Conservation (phyloP, 2,888 invertebrate species). For the Melieria omissa region DNA sequence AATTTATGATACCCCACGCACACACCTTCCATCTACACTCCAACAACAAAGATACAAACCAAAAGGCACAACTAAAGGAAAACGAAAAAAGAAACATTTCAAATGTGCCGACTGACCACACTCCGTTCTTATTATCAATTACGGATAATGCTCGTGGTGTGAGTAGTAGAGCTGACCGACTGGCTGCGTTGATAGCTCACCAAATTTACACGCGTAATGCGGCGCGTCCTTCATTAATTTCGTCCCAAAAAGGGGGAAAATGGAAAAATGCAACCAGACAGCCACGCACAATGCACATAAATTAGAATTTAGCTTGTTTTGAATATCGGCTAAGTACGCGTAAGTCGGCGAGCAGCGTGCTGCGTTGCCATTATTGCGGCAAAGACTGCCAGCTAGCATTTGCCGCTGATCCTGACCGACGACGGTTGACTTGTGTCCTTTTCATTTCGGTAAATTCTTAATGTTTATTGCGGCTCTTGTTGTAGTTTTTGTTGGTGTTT, state of each 20-base stretch:
- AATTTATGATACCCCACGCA: not conserved
- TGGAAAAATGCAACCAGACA: not conserved
- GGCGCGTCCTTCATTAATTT: conserved; percentile 27
- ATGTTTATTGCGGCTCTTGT: no score
- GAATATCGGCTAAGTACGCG: conserved; percentile 28
- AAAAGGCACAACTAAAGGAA: no score
- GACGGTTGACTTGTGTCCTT: no score
- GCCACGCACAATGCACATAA: conserved; percentile 33
- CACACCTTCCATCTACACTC: no score
- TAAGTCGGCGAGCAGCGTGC: conserved; percentile 6
- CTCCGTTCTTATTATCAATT: conserved; percentile 22
- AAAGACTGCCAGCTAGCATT: no score
- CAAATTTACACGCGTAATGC: conserved; percentile 30
- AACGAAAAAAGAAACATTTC: no score
- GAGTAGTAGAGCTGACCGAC: not conserved
- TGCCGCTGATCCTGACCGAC: no score
- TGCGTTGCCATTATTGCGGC: no score
- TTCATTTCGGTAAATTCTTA: no score
- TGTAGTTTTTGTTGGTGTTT: no score
- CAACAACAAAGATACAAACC: no score
- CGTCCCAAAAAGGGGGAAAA: conserved; percentile 11
- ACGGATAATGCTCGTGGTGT: conserved; percentile 11
- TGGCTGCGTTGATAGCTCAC: conserved; percentile 29
- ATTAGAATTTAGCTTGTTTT: conserved; percentile 33
- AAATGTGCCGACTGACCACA: no score